phyloP scores from a whole-genome alignment of 2,888 invertebrate genomes.

The Drosophila anomelani region DNA sequence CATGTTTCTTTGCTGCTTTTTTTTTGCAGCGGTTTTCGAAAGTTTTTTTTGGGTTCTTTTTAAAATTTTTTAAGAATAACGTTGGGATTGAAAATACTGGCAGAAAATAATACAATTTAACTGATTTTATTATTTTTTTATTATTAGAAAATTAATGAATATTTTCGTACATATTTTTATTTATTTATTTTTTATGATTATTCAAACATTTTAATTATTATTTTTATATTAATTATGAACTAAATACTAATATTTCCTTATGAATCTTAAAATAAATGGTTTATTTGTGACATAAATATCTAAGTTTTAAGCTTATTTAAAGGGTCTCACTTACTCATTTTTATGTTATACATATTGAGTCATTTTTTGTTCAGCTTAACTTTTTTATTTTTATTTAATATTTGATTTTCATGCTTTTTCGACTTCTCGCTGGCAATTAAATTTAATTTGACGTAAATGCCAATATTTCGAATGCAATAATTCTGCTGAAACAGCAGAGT shows the following conservation, averaged over 20 bases:
- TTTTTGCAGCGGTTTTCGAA: not conserved
- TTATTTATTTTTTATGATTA: too few relatives aligned
- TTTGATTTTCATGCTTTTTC: not conserved
- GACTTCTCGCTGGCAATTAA: constrained; percentile 74
- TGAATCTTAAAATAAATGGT: too few relatives aligned
- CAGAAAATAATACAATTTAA: not conserved
- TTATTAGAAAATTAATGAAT: too few relatives aligned
- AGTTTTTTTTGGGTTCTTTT: not conserved
- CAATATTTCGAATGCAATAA: constrained; percentile 81
- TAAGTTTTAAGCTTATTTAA: not conserved
- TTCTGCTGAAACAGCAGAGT: constrained; percentile 56
- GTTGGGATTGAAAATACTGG: not conserved
- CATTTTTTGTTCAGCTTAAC: constrained; percentile 14
- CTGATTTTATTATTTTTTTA: not conserved
- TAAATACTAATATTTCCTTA: too few relatives aligned
- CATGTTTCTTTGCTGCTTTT: not conserved
- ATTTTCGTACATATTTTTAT: too few relatives aligned
- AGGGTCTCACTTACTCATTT: not conserved
- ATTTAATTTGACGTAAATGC: constrained; percentile 83
- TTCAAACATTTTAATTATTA: too few relatives aligned
- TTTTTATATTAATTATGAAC: not conserved
- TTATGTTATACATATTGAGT: not conserved
- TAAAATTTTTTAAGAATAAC: too few relatives aligned
- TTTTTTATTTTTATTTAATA: not conserved
- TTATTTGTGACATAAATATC: too few relatives aligned